These are phyloP conservation scores for Atherinomorus stipes DNA, from an alignment of 2,113 vertebrate genomes.

Conservation along the genomic window DNA sequence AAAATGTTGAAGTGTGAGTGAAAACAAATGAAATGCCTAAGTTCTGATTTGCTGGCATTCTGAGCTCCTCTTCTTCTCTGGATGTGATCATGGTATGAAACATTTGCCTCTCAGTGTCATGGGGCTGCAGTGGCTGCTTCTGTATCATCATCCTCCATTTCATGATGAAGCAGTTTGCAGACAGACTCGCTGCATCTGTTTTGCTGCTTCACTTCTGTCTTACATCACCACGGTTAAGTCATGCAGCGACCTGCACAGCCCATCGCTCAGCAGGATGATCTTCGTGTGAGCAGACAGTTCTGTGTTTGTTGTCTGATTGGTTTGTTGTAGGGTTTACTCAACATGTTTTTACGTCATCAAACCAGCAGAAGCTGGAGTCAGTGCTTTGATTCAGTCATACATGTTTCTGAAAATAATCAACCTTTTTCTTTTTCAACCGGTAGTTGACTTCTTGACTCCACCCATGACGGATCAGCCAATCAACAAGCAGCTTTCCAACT, in stretches of 20 bases:
- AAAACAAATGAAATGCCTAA: neutral
- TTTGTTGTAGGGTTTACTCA: conserved; percentile 10
- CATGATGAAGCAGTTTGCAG: conserved; percentile 31
- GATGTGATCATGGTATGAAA: neutral
- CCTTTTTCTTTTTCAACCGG: conserved; percentile 27
- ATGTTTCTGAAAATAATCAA: neutral
- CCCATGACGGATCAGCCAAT: conserved; percentile 57
- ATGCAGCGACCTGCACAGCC: conserved; percentile 30
- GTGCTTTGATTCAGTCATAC: neutral
- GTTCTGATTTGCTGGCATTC: neutral
- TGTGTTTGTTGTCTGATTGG: conserved; percentile 23
- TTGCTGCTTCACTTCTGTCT: conserved; percentile 32
- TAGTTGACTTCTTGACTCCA: conserved; percentile 72
- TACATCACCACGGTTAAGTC: conserved; percentile 46
- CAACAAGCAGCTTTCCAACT: conserved; percentile 79
- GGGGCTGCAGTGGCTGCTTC: conserved; percentile 10
- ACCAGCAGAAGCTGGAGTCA: neutral
- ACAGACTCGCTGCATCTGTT: neutral
- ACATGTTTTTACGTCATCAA: neutral
- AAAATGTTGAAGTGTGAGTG: neutral
- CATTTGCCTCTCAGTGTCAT: neutral
- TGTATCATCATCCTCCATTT: conserved; percentile 25
- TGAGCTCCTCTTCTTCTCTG: fast-evolving
- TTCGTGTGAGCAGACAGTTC: conserved; percentile 33
- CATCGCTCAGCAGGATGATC: conserved; percentile 21